A percentile compares a stretch with the other conserved stretches of the same genome.
Conservation (phyloP, 2,888 invertebrate genomes). For the Hirudinaria manillensis region DNA sequence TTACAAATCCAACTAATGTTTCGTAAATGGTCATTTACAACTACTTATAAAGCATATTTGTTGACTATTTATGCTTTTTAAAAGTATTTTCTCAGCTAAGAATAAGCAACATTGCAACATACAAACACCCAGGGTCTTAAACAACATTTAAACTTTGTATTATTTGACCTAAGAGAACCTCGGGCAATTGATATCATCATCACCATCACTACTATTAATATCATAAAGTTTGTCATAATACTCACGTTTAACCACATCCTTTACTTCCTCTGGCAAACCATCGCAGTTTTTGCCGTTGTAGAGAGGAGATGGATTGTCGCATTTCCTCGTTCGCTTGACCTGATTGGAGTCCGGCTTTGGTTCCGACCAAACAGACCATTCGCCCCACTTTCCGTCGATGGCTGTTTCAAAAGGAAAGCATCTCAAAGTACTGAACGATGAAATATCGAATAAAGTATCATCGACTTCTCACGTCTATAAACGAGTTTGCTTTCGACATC, state of each 20-base stretch:
- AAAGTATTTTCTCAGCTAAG: not conserved
- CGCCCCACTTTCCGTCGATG: conserved; percentile 35
- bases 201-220: too few species aligned
- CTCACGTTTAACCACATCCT: not conserved
- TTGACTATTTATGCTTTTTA: not conserved
- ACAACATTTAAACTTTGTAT: not conserved
- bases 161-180: not conserved
- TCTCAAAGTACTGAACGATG: not conserved
- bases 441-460: not conserved
- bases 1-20: too few species aligned
- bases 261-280: conserved; percentile 40
- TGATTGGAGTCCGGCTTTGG: not conserved
- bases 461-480: not conserved
- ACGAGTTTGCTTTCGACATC: conserved; percentile 12
- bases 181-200: too few species aligned
- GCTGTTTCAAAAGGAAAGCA: not conserved
- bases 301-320: conserved; percentile 48
- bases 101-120: not conserved
- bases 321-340: conserved; percentile 45
- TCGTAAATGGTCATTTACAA: not conserved
- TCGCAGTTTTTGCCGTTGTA: conserved; percentile 48
- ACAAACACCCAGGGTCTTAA: not conserved
- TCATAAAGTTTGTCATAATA: not conserved
- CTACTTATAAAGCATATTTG: not conserved
- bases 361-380: conserved; percentile 35